phyloP scores from a whole-genome alignment of 1,140 invertebrate species.

The Microvelia longipes region DNA sequence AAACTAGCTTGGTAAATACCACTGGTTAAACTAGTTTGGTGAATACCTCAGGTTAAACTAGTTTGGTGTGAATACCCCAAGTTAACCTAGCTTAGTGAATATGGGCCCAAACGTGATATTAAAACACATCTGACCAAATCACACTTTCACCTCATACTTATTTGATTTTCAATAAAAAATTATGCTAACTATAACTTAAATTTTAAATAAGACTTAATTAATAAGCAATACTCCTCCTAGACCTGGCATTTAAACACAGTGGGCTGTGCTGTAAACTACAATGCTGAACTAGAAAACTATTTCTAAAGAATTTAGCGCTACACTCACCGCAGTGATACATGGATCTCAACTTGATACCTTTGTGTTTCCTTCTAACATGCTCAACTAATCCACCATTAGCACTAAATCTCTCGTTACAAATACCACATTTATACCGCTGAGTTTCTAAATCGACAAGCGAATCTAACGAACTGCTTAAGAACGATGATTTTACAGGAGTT shows the following conservation, averaged over 20 bases:
- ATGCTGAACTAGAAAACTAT: slow-evolving; percentile 24
- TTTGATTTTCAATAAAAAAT: too few species aligned
- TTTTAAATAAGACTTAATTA: too few species aligned
- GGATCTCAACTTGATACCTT: slow-evolving; percentile 18
- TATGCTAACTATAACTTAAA: too few species aligned
- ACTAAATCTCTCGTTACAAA: slow-evolving; percentile 19
- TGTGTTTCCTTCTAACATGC: slow-evolving; percentile 19
- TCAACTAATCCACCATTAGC: slow-evolving; percentile 20
- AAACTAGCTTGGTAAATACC: too few species aligned
- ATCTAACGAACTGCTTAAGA: slow-evolving; percentile 1
- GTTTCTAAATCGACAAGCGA: slow-evolving; percentile 3
- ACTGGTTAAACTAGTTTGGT: too few species aligned
- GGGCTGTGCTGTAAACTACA: slow-evolving; percentile 23
- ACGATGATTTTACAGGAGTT: slow-evolving; percentile 5
- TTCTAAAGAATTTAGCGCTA: slow-evolving; percentile 25
- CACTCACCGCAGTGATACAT: slow-evolving; percentile 24
- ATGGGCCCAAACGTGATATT: too few species aligned
- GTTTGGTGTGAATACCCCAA: too few species aligned
- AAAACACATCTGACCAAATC: too few species aligned
- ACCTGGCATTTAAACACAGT: slow-evolving; percentile 16
- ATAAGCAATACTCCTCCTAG: neutral
- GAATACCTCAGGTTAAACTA: too few species aligned
- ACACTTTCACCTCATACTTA: too few species aligned
- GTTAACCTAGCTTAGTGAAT: too few species aligned
- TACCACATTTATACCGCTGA: slow-evolving; percentile 22